phyloP scores from a whole-genome alignment of 1,140 invertebrate genomes.

The Coenobita brevimanus region DNA sequence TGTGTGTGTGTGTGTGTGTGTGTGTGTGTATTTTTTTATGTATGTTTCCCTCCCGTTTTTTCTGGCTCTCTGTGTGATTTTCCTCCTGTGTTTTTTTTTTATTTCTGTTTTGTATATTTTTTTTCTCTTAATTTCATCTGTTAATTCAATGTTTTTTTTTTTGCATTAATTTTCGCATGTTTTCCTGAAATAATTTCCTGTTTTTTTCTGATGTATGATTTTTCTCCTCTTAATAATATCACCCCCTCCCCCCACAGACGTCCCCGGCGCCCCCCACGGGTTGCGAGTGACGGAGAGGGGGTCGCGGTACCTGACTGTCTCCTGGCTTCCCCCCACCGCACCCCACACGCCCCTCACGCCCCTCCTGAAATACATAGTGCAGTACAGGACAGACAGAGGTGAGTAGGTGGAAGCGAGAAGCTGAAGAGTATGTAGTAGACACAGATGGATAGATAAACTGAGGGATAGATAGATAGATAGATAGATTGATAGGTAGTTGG shows the following conservation, averaged over 20 bases:
- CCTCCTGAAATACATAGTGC: slow-evolving; percentile 39
- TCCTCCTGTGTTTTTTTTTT: too few relatives aligned
- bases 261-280: slow-evolving; percentile 45
- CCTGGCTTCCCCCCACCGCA: slow-evolving; percentile 36
- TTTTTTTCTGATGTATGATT: too few relatives aligned
- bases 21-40: not conserved
- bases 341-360: slow-evolving; percentile 53
- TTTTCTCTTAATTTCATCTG: not conserved
- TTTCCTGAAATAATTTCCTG: too few relatives aligned
- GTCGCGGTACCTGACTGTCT: slow-evolving; percentile 33
- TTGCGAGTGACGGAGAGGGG: slow-evolving; percentile 40
- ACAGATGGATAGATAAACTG: too few relatives aligned
- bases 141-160: not conserved
- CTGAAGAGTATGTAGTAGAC: too few relatives aligned
- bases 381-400: slow-evolving; percentile 38
- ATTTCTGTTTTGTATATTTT: too few relatives aligned
- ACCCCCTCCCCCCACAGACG: slow-evolving; percentile 9
- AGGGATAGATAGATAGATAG: too few relatives aligned
- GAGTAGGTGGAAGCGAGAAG: not conserved
- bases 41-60: too few relatives aligned
- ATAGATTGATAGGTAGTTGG: too few relatives aligned
- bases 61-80: too few relatives aligned
- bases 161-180: too few relatives aligned
- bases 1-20: not conserved
- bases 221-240: not conserved